A percentile compares a stretch with the other conserved stretches of the same genome.
Conservation (phyloP, 2,113 vertebrate genomes). For the Oreochromis aureus region DNA sequence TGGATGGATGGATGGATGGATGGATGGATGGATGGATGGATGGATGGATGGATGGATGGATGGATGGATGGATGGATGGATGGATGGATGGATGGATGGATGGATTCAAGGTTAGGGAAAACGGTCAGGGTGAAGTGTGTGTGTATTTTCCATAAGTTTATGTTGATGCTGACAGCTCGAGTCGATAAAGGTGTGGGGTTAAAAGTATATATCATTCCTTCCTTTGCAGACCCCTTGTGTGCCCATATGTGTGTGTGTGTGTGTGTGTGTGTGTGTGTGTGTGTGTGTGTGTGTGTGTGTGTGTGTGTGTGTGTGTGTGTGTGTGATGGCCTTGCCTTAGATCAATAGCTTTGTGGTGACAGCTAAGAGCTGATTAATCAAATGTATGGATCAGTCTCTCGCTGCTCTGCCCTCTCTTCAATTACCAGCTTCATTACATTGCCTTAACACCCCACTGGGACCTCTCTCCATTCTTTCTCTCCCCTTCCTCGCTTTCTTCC, state of each 20-base stretch:
- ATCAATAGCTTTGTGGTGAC: constrained; percentile 70
- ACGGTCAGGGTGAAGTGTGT: background rate
- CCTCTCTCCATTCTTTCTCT: constrained; percentile 35
- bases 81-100: background rate
- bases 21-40: background rate
- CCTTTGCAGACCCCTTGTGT: background rate
- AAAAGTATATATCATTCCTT: constrained; percentile 21
- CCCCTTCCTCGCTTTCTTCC: background rate
- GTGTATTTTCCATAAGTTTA: constrained; percentile 10
- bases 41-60: background rate
- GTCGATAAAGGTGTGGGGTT: constrained; percentile 6
- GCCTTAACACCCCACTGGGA: constrained; percentile 68
- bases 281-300: background rate
- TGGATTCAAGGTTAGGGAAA: constrained; percentile 1
- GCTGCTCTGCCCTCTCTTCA: constrained; percentile 64
- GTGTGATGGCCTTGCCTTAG: constrained; percentile 44
- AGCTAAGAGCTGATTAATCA: constrained; percentile 73
- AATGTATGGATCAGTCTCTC: constrained; percentile 65
- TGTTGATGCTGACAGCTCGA: background rate
- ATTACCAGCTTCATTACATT: constrained; percentile 73
- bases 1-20: background rate
- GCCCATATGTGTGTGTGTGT: background rate
- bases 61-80: background rate
- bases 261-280: background rate
- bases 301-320: background rate